Conservation (phyloP, 2,888 invertebrate species). For the Acronicta leporina region DNA sequence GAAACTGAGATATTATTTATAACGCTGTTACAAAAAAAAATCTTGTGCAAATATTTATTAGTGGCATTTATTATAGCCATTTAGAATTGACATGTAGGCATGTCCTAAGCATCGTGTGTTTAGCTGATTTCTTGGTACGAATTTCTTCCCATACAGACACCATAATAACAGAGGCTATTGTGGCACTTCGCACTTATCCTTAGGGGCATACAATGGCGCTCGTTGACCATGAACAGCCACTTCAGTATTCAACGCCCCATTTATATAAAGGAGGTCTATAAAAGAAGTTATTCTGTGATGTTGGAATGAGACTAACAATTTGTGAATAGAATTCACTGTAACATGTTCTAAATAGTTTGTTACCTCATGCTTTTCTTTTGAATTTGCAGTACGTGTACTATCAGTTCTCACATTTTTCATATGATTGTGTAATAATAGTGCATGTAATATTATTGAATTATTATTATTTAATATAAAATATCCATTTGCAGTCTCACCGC, state of each 20-base stretch:
- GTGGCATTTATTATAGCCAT: no score
- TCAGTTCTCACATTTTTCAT: no score
- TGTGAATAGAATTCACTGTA: neutral
- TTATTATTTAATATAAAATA: no score
- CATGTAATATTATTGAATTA: no score
- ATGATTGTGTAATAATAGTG: no score
- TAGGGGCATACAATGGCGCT: neutral
- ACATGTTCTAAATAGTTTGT: neutral
- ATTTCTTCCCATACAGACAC: neutral
- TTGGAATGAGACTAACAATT: neutral
- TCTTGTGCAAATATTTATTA: no score
- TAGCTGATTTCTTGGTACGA: neutral
- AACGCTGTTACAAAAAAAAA: no score
- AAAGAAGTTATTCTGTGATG: conserved; percentile 3
- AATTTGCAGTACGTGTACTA: no score
- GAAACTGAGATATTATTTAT: no score
- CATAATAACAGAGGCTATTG: neutral
- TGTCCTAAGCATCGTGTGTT: no score
- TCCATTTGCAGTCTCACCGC: no score
- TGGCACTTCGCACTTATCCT: conserved; percentile 2
- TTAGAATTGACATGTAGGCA: neutral
- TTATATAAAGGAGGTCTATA: conserved; percentile 2
- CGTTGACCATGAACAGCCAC: conserved; percentile 2
- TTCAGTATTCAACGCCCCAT: conserved; percentile 2
- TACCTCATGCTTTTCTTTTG: no score